A percentile compares a stretch with the other conserved stretches of the same genome.
phyloP scores from a whole-genome alignment of 2,113 vertebrate genomes.

The Herpetotheres cachinnans region DNA sequence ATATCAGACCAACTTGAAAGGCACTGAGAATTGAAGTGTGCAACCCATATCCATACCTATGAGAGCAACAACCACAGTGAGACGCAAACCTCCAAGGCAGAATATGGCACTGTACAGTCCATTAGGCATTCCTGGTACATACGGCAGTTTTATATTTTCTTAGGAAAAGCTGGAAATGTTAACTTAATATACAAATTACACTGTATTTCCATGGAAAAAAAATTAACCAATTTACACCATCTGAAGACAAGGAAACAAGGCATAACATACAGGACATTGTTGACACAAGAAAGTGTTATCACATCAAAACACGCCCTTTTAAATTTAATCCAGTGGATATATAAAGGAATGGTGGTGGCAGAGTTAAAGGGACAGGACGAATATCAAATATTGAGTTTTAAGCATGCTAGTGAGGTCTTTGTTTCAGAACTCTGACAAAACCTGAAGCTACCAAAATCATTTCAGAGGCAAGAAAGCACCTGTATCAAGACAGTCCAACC shows the following conservation, averaged over 20 bases:
- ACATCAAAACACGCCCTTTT: neutral
- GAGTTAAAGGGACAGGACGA: neutral
- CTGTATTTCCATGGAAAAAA: neutral
- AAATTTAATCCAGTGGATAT: neutral
- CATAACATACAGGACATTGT: neutral
- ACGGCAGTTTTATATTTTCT: neutral
- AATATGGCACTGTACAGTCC: slow-evolving; percentile 30
- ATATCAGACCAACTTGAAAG: slow-evolving; percentile 1
- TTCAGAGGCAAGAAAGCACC: slow-evolving; percentile 20
- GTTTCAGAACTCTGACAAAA: neutral
- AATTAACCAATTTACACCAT: neutral
- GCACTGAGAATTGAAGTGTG: slow-evolving; percentile 31
- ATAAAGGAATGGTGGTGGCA: neutral
- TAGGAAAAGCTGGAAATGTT: slow-evolving; percentile 6
- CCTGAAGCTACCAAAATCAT: neutral
- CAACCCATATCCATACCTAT: neutral
- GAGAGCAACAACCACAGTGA: neutral
- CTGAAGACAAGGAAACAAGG: slow-evolving; percentile 27
- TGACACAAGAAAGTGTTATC: neutral
- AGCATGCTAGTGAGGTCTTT: neutral
- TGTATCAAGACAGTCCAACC: slow-evolving; percentile 12
- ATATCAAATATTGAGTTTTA: neutral
- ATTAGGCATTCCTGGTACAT: neutral
- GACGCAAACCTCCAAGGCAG: neutral
- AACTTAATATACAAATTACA: slow-evolving; percentile 30